A percentile compares a stretch with the other conserved stretches of the same genome.
phyloP scores from a whole-genome alignment of 2,888 invertebrate genomes.

The Heteropelma amictum region DNA sequence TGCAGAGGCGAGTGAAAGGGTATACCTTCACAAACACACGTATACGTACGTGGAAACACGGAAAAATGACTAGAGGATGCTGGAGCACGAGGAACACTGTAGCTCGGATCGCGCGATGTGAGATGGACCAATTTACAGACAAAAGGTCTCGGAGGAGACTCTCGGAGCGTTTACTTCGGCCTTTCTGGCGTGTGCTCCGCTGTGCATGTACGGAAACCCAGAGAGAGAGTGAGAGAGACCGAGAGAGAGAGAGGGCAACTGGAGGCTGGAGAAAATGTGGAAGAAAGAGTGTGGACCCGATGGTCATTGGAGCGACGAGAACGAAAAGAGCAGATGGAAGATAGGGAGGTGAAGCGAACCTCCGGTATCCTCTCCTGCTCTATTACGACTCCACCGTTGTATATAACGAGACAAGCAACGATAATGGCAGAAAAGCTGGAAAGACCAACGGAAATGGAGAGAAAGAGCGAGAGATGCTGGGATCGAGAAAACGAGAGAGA shows the following conservation, averaged over 20 bases:
- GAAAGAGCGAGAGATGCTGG: conserved; percentile 39
- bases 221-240: conserved; percentile 4
- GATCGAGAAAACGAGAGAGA: conserved; percentile 66
- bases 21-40: conserved; percentile 26
- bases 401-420: conserved; percentile 11
- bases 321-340: conserved; percentile 46
- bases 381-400: background rate
- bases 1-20: conserved; percentile 74
- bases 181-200: background rate
- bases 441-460: conserved; percentile 29
- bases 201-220: background rate
- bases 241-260: conserved; percentile 13
- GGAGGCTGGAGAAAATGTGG: background rate
- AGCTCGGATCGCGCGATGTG: conserved; percentile 33
- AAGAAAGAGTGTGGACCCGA: background rate
- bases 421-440: conserved; percentile 27
- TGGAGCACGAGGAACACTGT: conserved; percentile 38
- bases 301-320: conserved; percentile 53
- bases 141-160: background rate
- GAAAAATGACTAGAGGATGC: conserved; percentile 13
- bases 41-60: background rate
- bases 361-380: conserved; percentile 11
- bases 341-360: conserved; percentile 19
- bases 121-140: conserved; percentile 1
- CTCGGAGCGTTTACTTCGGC: background rate